Evolutionary conservation across 2,797 vertebrate genomes (phyloP), one percentile per base, ranked within the genome.

Genomic region (Galaxias olidus): DNA sequence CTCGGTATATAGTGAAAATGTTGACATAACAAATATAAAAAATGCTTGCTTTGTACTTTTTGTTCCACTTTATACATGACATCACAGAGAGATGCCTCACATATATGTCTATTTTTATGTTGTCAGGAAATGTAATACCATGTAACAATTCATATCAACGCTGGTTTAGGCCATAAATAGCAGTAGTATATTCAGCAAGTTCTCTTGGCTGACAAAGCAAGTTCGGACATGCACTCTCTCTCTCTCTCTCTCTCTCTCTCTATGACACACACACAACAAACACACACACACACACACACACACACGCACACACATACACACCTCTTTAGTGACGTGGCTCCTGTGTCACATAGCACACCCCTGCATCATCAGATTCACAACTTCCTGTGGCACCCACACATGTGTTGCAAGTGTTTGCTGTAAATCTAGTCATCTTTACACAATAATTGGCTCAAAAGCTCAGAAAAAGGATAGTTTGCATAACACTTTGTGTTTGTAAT

Each of bases 321-420:
- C 59, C 47, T 63, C 40, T 52, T 13, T 10, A 9, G 15, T 81
- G 78, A 82, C 65, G 65, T 59, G 56, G 30, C 45, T 41, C 51
- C 6, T 30, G 1, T n/a, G 8, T 57, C 15, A 40, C 73, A 66
- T 68, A 15, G 50, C 61, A n/a, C 55, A 10, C 4, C 3, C 0
- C 65, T 65, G 72, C 50, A 62, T 82, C 74, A 83, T 75, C 69
- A 4, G 4, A 9, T 44, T 46, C 65, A 45, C 53, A 17, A 41
- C 54, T 65, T 68, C 66, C 53, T 15, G 8, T 51, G n/a, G 48
- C 43, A 15, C 9, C 49, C 17, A 7, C 47, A 9, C 9, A 12
- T 17, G 52, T 53, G 64, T 50, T 41, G 12, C 48, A 30, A 20
- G 9, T 10, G 8, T 45, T 8, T 10, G 13, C 18, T 51, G 10